Evolutionary conservation across 2,797 vertebrate genomes (phyloP), one percentile per base, ranked within the genome.

Genomic region (Pelochelys cantorii): DNA sequence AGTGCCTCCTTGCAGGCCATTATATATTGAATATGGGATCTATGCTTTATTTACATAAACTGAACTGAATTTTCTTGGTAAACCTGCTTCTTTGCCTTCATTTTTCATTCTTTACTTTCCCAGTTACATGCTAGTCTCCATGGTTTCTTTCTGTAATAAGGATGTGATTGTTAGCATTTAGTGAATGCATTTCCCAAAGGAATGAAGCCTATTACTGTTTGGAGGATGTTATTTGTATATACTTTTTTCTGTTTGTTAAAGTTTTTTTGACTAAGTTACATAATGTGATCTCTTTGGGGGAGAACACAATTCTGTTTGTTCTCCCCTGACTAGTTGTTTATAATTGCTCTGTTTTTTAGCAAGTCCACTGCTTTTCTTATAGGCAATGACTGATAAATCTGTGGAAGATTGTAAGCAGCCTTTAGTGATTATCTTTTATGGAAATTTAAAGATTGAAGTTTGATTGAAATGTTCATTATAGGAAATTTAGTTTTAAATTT

Each of bases 331-430:
- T 48, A 54, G 14, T 54, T 54, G 53, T 15, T 20, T 25, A 87
- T 90, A 91, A 86, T 89, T 92, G 54, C 74, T 29, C 7, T 5
- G 65, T 94, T 77, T 77, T 86, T 85, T n/a, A 65, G 20, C 56
- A 80, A 81, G 91, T 92, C 91, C 11, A 54, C 1, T 53, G 79
- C 3, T 75, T 93, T 88, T 75, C 85, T 75, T 54, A 82, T 84
- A 48, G 23, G 65, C 1, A 0, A 4, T 89, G 55, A 88, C 18
- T 20, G 20, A 23, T 85, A 81, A 78, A 83, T 89, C 80, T 85
- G 22, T 5, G 89, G 27, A 84, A 80, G 57, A 59, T 27, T 68
- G 31, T 27, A 80, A 87, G 80, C 3, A 83, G 1, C 20, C 85
- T 87, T 27, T 85, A 85, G 14, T 77, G 85, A 54, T 83, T 82